Evolutionary conservation across 1,140 invertebrate genomes (phyloP).

Genomic region (Drosophila suzukii): DNA sequence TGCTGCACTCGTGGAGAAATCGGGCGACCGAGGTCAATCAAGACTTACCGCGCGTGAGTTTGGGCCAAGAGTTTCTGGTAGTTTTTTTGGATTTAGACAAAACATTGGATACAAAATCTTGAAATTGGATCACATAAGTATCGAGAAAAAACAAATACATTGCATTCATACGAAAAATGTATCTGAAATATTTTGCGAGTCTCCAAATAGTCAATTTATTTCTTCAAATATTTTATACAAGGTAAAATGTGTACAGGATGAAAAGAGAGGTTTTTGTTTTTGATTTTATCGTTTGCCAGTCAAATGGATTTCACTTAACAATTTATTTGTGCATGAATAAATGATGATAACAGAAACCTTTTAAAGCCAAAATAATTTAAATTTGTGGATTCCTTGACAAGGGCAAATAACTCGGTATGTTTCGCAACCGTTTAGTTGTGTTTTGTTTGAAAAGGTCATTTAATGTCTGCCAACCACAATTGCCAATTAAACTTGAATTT

Average conservation of each 20-base stretch:
- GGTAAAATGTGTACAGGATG: neutral
- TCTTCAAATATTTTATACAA: neutral
- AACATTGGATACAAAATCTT: too few species aligned
- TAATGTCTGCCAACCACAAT: neutral
- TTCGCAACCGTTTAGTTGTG: neutral
- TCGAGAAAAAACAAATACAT: too few species aligned
- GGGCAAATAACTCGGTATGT: neutral
- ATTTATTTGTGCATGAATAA: neutral
- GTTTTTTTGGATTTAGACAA: neutral
- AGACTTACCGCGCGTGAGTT: neutral
- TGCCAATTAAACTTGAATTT: slow-evolving; percentile 3
- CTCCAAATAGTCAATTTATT: slow-evolving; percentile 1
- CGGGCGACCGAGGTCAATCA: neutral
- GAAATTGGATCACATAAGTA: too few species aligned
- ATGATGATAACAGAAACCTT: neutral
- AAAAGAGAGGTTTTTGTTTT: neutral
- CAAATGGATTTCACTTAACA: neutral
- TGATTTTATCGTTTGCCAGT: neutral
- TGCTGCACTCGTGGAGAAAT: slow-evolving; percentile 16
- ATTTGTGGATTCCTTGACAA: neutral
- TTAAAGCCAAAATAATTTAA: neutral
- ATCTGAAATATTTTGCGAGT: neutral
- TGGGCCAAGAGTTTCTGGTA: neutral
- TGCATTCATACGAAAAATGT: neutral
- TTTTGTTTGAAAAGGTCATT: neutral